A percentile compares a stretch with the other conserved stretches of the same genome.
Evolutionary conservation across 1,140 invertebrate genomes (phyloP).

Genomic region (Archegozetes longisetosus): DNA sequence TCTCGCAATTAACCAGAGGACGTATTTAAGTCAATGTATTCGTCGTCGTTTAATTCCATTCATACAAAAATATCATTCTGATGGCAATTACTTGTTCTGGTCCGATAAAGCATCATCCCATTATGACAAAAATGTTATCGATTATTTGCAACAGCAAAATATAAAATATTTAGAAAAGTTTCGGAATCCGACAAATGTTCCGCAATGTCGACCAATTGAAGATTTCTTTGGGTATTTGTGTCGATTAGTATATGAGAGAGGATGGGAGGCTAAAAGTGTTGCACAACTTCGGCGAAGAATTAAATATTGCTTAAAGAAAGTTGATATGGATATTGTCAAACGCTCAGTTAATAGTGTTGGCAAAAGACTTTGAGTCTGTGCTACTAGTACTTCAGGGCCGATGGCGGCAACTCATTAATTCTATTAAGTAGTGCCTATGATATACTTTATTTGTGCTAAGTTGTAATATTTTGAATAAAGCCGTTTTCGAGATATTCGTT

Average conservation of each 20-base stretch:
- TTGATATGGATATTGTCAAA: background rate
- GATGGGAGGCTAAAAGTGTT: background rate
- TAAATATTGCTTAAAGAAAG: background rate
- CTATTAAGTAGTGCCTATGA: too few relatives aligned
- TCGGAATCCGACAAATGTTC: background rate
- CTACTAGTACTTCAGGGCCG: too few relatives aligned
- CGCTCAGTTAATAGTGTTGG: background rate
- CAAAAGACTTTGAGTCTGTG: background rate
- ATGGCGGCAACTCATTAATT: too few relatives aligned
- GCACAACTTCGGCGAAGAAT: background rate
- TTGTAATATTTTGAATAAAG: too few relatives aligned
- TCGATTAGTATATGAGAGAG: background rate
- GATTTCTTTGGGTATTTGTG: background rate
- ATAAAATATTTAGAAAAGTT: background rate
- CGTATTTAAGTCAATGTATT: too few relatives aligned
- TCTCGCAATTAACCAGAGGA: too few relatives aligned
- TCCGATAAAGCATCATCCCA: background rate
- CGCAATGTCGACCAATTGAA: background rate
- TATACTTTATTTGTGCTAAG: too few relatives aligned
- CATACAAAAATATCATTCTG: background rate
- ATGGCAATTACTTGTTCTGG: constrained; percentile 1
- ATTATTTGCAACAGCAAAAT: background rate
- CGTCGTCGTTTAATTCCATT: too few relatives aligned
- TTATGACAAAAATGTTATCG: background rate
- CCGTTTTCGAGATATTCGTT: too few relatives aligned